These are phyloP conservation scores for Lapara coniferarum DNA, from an alignment of 2,888 invertebrate species.

Conservation along the genomic window DNA sequence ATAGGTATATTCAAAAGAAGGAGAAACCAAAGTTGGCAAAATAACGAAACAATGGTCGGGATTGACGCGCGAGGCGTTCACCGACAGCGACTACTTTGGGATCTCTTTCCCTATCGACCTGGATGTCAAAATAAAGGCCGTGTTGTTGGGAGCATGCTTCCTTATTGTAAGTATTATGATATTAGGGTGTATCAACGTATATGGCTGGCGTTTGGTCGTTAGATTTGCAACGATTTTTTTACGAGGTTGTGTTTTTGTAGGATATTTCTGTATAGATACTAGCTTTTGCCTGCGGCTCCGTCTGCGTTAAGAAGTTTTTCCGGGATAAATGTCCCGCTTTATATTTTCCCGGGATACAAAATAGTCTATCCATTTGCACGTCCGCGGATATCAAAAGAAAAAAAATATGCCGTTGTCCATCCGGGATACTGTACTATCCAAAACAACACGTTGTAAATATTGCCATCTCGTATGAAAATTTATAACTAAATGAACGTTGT, in stretches of 20 bases:
- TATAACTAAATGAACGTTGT: too few species aligned
- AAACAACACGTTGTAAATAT: too few species aligned
- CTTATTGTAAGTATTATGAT: constrained; percentile 87
- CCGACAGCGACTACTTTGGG: constrained; percentile 94
- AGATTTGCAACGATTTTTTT: neutral
- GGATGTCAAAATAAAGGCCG: constrained; percentile 92
- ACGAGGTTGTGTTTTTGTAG: neutral
- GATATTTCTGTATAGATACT: too few species aligned
- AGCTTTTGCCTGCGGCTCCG: too few species aligned
- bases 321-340: too few species aligned
- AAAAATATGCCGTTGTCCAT: too few species aligned
- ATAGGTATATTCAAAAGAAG: constrained; percentile 90
- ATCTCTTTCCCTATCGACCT: constrained; percentile 95
- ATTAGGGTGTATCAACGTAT: neutral
- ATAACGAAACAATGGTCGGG: constrained; percentile 97
- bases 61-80: constrained; percentile 90
- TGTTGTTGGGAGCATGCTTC: constrained; percentile 90
- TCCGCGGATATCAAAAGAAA: too few species aligned
- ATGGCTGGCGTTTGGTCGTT: neutral
- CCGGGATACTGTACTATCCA: too few species aligned
- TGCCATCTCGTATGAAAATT: too few species aligned
- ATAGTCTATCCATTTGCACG: too few species aligned
- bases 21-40: constrained; percentile 90
- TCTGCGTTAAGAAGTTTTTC: too few species aligned
- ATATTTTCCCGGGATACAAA: too few species aligned